Conservation (phyloP, 2,888 invertebrate species). For the Xestia sexstrigata region DNA sequence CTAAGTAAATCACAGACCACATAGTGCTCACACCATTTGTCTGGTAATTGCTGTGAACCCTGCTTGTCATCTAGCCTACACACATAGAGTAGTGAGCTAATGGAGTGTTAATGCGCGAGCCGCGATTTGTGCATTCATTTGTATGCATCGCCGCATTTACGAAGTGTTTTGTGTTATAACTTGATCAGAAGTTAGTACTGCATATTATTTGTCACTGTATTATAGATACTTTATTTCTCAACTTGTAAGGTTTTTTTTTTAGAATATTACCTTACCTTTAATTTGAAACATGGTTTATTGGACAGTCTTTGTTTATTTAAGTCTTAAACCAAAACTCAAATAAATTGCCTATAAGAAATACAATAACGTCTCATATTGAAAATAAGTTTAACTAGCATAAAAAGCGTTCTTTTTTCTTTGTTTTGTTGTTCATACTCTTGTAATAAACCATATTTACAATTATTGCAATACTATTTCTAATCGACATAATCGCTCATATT, state of each 20-base stretch:
- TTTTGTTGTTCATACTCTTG: not conserved
- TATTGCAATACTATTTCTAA: not conserved
- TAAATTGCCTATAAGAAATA: not conserved
- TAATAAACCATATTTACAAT: not conserved
- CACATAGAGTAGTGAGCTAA: slow-evolving; percentile 37
- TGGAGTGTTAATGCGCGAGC: slow-evolving; percentile 43
- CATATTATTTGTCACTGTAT: not conserved
- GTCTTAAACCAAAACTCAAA: not conserved
- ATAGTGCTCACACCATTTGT: slow-evolving; percentile 53
- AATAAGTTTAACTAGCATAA: not conserved
- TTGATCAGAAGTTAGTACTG: not conserved
- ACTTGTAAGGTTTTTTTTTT: not conserved
- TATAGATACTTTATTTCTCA: not conserved
- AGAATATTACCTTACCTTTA: not conserved
- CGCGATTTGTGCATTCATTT: slow-evolving; percentile 1
- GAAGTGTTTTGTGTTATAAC: not conserved
- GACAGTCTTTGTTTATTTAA: not conserved
- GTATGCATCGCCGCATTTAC: not conserved
- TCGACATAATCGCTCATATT: not conserved
- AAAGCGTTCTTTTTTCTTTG: not conserved
- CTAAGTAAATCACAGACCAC: slow-evolving; percentile 43
- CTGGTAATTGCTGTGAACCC: slow-evolving; percentile 49
- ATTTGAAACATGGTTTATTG: not conserved
- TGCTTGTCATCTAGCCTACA: slow-evolving; percentile 60
- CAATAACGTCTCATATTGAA: not conserved